Evolutionary conservation across 2,888 invertebrate genomes (phyloP).

Genomic region (Acanthosepion pharaonis): DNA sequence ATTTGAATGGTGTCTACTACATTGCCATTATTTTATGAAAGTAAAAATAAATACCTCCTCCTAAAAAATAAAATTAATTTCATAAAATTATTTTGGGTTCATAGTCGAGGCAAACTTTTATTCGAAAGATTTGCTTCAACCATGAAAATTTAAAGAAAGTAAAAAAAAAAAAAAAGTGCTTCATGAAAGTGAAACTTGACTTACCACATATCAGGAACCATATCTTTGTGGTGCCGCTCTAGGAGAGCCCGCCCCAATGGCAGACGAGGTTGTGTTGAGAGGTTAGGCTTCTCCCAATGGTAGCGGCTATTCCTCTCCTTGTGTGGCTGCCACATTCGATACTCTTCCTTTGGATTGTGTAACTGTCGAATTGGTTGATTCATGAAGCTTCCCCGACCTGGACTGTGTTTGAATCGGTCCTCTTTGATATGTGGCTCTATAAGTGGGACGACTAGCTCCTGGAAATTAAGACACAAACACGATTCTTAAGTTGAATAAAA

Average conservation of each 20-base stretch:
- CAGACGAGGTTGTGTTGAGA: slow-evolving; percentile 18
- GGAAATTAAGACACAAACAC: not conserved
- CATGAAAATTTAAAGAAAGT: no score
- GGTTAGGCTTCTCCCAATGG: slow-evolving; percentile 43
- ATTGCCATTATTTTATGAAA: no score
- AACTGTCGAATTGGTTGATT: slow-evolving; percentile 43
- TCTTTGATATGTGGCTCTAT: slow-evolving; percentile 11
- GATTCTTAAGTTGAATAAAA: no score
- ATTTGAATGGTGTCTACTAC: no score
- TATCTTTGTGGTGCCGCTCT: slow-evolving; percentile 39
- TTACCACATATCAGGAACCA: slow-evolving; percentile 1
- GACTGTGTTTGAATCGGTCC: slow-evolving; percentile 49
- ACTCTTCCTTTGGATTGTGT: slow-evolving; percentile 39
- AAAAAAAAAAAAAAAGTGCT: not conserved
- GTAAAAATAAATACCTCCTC: no score
- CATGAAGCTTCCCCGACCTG: slow-evolving; percentile 48
- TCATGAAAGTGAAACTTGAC: not conserved
- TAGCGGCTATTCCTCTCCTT: slow-evolving; percentile 43
- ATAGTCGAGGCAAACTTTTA: no score
- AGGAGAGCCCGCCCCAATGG: not conserved
- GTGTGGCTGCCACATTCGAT: slow-evolving; percentile 44
- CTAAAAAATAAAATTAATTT: no score
- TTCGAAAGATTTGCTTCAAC: no score
- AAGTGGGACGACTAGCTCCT: not conserved
- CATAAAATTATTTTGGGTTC: no score